Conservation (phyloP, 2,113 vertebrate species). For the Plestiodon gilberti region DNA sequence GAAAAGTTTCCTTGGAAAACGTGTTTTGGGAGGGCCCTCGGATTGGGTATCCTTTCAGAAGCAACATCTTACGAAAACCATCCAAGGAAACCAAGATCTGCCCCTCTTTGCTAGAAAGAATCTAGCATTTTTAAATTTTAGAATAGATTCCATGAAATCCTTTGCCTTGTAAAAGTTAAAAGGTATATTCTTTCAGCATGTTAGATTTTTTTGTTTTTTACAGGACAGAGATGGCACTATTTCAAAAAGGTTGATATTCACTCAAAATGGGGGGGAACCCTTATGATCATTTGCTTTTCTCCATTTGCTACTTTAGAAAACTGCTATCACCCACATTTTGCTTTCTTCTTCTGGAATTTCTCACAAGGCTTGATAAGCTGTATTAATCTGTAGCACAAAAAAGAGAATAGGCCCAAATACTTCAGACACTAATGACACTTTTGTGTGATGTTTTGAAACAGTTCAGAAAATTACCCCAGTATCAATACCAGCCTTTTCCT, state of each 20-base stretch:
- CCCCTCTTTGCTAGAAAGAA: neutral
- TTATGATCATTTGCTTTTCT: neutral
- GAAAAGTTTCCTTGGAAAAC: neutral
- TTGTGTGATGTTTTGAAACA: too few species aligned
- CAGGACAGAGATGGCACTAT: neutral
- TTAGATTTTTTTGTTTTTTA: neutral
- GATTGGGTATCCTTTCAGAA: neutral
- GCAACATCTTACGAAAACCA: neutral
- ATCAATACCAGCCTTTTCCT: too few species aligned
- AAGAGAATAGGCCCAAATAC: too few species aligned
- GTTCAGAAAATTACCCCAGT: too few species aligned
- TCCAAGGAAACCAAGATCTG: neutral
- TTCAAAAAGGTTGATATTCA: neutral
- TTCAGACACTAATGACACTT: too few species aligned
- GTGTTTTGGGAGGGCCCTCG: neutral
- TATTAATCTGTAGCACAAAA: neutral
- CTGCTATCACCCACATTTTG: neutral
- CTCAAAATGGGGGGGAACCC: neutral
- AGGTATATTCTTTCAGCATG: neutral
- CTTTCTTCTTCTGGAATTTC: neutral
- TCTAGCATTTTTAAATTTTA: neutral
- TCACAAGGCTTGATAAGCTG: neutral
- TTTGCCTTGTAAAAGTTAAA: neutral
- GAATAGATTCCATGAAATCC: neutral
- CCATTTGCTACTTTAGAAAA: neutral